Base-by-base conservation (phyloP, 2,797 vertebrate genomes). In the Spinibarbus caldwelli region DNA sequence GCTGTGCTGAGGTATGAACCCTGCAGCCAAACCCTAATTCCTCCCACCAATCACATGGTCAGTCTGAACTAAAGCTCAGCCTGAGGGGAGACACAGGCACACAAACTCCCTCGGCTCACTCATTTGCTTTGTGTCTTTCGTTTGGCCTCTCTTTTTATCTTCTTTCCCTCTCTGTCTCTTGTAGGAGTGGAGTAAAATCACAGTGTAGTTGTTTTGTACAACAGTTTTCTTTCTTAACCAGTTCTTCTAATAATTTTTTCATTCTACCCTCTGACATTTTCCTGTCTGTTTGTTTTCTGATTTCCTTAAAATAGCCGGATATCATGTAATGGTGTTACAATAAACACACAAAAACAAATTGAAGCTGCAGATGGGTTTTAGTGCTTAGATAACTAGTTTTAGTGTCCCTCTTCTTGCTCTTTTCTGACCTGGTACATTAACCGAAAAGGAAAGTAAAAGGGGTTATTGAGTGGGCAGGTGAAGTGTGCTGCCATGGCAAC, bases 401-500 rank as follows among this genome's bases (percentile, higher is more conserved):
- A 38, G 15, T 62, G 73, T 82, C 83, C 72, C 80, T 87, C 80
- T 88, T 62, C 67, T 38, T 36, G 71, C 59, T 83, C 36, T 84
- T 57, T 82, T 57, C 84, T 82, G 75, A 67, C 78, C 80, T 72
- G 59, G 77, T 83, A 19, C 68, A 86, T 78, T 78, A 77, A 80
- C 78, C 79, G 64, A 89, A 70, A 72, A 67, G 78, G 47, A 72
- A 86, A 77, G 83, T 87, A 85, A 87, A 76, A 73, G 83, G 72
- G 84, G 78, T 85, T 85, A 84, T 64, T 89, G 91, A 75, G 89
- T 92, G 88, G 90, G 92, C 88, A 89, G 84, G 76, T 87, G 86
- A 83, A 87, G 36, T 85, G 83, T 86, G 91, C 86, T 92, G 82
- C 91, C 91, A 93, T 94, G 92, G 92, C 89, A 94, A 95, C 93